Conservation (phyloP, 2,888 invertebrate species). For the Clepsis dumicolana region DNA sequence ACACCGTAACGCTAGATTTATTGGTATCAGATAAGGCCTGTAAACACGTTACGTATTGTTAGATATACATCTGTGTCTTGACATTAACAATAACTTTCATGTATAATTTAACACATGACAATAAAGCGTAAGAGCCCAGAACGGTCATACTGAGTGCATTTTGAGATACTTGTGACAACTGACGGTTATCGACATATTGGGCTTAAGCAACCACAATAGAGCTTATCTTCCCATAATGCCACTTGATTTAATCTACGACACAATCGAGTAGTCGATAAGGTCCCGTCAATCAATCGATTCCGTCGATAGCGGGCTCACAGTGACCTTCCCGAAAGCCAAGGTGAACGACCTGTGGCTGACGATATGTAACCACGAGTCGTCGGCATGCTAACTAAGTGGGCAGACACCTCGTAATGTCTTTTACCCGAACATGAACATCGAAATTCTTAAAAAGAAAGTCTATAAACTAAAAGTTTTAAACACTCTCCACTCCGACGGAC, state of each 20-base stretch:
- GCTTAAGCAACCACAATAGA: conserved; percentile 26
- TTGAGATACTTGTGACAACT: conserved; percentile 8
- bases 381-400: conserved; percentile 27
- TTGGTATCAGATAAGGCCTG: background rate
- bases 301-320: conserved; percentile 20
- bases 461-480: conserved; percentile 6
- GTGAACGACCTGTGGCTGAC: conserved; percentile 44
- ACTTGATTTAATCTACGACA: conserved; percentile 41
- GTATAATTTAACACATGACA: conserved; percentile 15
- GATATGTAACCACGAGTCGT: conserved; percentile 27
- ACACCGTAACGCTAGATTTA: background rate
- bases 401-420: conserved; percentile 23
- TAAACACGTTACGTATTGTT: background rate
- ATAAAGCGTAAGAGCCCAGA: background rate
- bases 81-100: background rate
- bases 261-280: conserved; percentile 42
- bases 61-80: background rate
- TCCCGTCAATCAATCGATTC: conserved; percentile 42
- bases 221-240: conserved; percentile 32
- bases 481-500: background rate
- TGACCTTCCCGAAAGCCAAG: conserved; percentile 45
- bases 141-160: background rate
- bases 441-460: conserved; percentile 41
- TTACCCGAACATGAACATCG: conserved; percentile 23
- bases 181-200: conserved; percentile 16